phyloP scores from a whole-genome alignment of 2,797 vertebrate species.

The Lophura swinhoii region DNA sequence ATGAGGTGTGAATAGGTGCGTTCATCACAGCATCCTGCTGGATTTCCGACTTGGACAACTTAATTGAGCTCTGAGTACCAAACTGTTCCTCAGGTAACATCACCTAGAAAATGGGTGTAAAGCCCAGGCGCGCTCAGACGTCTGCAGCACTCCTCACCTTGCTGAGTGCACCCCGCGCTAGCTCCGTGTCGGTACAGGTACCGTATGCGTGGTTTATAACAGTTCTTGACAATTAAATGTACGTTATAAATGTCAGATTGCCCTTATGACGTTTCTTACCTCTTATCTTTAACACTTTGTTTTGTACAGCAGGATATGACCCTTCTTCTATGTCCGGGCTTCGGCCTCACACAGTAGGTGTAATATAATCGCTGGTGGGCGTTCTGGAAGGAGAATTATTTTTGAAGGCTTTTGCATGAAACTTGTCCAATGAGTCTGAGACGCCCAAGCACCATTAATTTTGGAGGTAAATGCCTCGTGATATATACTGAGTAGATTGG shows the following conservation, averaged over 20 bases:
- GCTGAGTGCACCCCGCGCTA: background rate
- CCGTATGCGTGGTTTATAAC: background rate
- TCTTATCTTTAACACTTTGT: slow-evolving; percentile 45
- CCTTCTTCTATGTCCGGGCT: slow-evolving; percentile 36
- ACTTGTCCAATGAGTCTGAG: slow-evolving; percentile 70
- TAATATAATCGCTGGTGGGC: slow-evolving; percentile 39
- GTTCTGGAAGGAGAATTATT: slow-evolving; percentile 48
- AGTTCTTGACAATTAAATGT: slow-evolving; percentile 3
- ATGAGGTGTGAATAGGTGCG: background rate
- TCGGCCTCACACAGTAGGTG: slow-evolving; percentile 45
- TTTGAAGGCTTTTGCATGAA: slow-evolving; percentile 59
- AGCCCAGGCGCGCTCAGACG: background rate
- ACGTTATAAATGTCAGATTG: background rate
- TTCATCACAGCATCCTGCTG: background rate
- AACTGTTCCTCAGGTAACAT: background rate
- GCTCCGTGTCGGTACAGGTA: background rate
- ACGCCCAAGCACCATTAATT: slow-evolving; percentile 66
- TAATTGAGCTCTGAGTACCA: background rate
- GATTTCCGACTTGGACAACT: background rate
- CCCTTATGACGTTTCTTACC: background rate
- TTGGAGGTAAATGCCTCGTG: slow-evolving; percentile 64
- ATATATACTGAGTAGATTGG: slow-evolving; percentile 25
- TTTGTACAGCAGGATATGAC: slow-evolving; percentile 61
- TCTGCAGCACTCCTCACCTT: background rate
- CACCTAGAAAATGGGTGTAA: background rate